Conservation (phyloP, 2,888 invertebrate species). For the Diarsia brunnea region DNA sequence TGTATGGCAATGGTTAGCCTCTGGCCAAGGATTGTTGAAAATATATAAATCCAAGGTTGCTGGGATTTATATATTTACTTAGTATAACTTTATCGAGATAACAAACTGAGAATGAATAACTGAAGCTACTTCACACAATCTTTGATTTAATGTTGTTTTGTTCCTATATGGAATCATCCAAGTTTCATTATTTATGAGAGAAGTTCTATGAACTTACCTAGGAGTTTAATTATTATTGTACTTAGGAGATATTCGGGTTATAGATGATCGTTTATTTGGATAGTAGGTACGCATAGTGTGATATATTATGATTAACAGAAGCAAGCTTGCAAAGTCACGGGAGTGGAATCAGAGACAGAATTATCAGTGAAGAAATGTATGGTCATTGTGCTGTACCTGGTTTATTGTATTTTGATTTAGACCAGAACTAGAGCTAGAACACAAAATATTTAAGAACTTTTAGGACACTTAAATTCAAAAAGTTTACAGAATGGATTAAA, state of each 20-base stretch:
- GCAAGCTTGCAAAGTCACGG: not conserved
- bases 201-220: slow-evolving; percentile 71
- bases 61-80: slow-evolving; percentile 49
- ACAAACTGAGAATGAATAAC: slow-evolving; percentile 53
- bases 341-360: not conserved
- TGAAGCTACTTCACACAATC: slow-evolving; percentile 52
- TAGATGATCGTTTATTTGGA: slow-evolving; percentile 36
- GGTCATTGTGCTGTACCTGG: not conserved
- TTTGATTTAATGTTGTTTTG: slow-evolving; percentile 79
- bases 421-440: not conserved
- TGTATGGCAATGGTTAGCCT: not conserved
- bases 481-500: no score
- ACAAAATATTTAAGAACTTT: no score
- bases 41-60: not conserved
- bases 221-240: slow-evolving; percentile 63
- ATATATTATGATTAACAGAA: slow-evolving; percentile 28
- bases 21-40: not conserved
- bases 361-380: not conserved
- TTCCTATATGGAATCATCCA: slow-evolving; percentile 75
- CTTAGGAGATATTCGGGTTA: slow-evolving; percentile 28
- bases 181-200: slow-evolving; percentile 78
- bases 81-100: slow-evolving; percentile 43
- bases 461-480: not conserved
- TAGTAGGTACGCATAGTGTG: slow-evolving; percentile 16
- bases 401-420: not conserved